phyloP scores from a whole-genome alignment of 2,797 vertebrate genomes.

The Astyanax mexicanus region DNA sequence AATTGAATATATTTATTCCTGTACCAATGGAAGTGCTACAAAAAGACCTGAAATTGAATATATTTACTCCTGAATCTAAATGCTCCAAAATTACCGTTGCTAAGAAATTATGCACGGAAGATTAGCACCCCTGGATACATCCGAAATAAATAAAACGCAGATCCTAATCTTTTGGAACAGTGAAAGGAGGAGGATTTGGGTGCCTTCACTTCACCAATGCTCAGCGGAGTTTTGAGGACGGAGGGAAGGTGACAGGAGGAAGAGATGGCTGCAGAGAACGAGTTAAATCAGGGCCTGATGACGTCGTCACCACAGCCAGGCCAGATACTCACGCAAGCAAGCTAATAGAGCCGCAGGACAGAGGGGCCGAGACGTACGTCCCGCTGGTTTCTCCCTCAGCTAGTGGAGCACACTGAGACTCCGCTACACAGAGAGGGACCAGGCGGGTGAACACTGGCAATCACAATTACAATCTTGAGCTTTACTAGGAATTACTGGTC shows the following conservation, averaged over 20 bases:
- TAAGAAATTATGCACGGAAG: slow-evolving; percentile 54
- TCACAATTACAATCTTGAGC: neutral
- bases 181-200: slow-evolving; percentile 70
- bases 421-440: neutral
- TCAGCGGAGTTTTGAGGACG: slow-evolving; percentile 66
- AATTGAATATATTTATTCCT: no score
- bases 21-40: no score
- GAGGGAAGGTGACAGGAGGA: slow-evolving; percentile 66
- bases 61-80: no score
- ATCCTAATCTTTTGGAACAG: slow-evolving; percentile 62
- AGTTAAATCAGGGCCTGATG: slow-evolving; percentile 79
- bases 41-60: no score
- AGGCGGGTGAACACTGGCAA: neutral
- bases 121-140: slow-evolving; percentile 62
- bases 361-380: slow-evolving; percentile 70
- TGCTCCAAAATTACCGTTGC: no score
- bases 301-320: slow-evolving; percentile 70
- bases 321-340: slow-evolving; percentile 74
- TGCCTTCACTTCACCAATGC: slow-evolving; percentile 70
- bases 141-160: slow-evolving; percentile 52
- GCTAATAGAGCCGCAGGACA: slow-evolving; percentile 74
- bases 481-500: neutral
- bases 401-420: slow-evolving; percentile 47
- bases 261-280: slow-evolving; percentile 75
- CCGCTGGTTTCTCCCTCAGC: slow-evolving; percentile 72